A percentile compares a stretch with the other conserved stretches of the same genome.
Conservation (phyloP, 2,888 invertebrate species). For the Nemotelus nigrinus region DNA sequence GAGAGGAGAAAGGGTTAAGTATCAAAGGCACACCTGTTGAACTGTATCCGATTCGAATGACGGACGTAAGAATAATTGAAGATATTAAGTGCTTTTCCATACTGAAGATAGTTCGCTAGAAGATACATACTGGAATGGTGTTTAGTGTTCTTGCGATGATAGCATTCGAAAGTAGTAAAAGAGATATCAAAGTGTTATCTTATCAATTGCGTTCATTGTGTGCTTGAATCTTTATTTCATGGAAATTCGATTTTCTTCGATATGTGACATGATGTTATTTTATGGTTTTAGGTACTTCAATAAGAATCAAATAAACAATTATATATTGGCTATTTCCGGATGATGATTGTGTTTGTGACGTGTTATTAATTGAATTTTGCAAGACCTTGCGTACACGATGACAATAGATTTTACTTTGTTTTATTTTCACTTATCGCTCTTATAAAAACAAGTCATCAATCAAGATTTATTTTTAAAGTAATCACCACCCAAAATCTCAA, state of each 20-base stretch:
- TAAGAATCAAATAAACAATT: neutral
- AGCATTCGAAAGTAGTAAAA: constrained; percentile 24
- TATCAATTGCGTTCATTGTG: constrained; percentile 22
- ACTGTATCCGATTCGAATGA: neutral
- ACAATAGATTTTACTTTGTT: too few relatives aligned
- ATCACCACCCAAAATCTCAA: too few relatives aligned
- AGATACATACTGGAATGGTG: neutral
- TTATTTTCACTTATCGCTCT: too few relatives aligned
- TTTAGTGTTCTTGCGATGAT: constrained; percentile 7
- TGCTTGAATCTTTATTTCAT: constrained; percentile 12
- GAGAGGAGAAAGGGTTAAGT: neutral
- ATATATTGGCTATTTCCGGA: neutral
- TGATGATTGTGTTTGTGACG: too few relatives aligned
- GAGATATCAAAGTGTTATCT: constrained; percentile 39
- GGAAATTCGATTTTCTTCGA: constrained; percentile 9
- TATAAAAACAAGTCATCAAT: too few relatives aligned
- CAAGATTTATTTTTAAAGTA: too few relatives aligned
- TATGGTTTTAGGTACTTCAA: constrained; percentile 9
- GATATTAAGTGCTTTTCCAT: constrained; percentile 33
- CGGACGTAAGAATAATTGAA: neutral
- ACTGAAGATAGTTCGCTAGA: constrained; percentile 6
- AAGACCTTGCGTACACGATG: too few relatives aligned
- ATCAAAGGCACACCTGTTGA: constrained; percentile 24
- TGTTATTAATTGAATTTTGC: too few relatives aligned
- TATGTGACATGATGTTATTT: constrained; percentile 11